Evolutionary conservation across 2,113 vertebrate species (phyloP), one percentile per base, ranked within the genome.

Genomic region (Perccottus glenii): DNA sequence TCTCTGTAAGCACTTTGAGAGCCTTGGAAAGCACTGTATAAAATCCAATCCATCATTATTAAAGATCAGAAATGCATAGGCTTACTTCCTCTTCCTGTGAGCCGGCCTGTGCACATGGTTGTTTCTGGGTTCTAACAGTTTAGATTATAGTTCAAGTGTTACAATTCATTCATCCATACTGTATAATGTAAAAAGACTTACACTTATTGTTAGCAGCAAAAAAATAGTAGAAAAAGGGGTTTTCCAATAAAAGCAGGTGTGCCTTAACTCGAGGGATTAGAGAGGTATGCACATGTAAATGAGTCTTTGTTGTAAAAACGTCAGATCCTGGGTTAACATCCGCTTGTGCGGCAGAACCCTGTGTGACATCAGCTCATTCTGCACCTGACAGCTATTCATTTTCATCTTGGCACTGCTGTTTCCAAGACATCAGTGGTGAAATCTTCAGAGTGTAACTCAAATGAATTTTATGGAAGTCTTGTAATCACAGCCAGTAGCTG

Each of bases 401-500:
- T 64, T 52, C 16, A 35, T 68, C 75, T 38, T 45, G 50, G 32
- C 59, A 8, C 1, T 15, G 27, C 19, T 33, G 0, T 36, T 55
- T 55, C 60, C 53, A 67, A 62, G 60, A 71, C 11, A 36, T 70
- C 62, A 35, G 56, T n/a, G 5, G 33, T 60, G 50, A 55, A 75
- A 60, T 69, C 44, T 55, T 59, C 27, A 66, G 57, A 59, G 57
- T 35, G 16, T n/a, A 46, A 62, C 46, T 75, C 11, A 6, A 71
- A 60, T 70, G 32, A 60, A 40, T 66, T 58, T 6, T 5, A 62
- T 58, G n/a, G 2, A 9, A 67, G 42, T 7, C 73, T 60, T 70
- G 47, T 71, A 77, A 77, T 80, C 58, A 40, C 16, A 5, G 66
- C 48, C 42, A 45, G 70, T 52, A 62, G 77, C 60, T 65, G 68